These are phyloP conservation scores for Sarcophaga carnaria DNA, from an alignment of 2,888 invertebrate species.

Conservation along the genomic window DNA sequence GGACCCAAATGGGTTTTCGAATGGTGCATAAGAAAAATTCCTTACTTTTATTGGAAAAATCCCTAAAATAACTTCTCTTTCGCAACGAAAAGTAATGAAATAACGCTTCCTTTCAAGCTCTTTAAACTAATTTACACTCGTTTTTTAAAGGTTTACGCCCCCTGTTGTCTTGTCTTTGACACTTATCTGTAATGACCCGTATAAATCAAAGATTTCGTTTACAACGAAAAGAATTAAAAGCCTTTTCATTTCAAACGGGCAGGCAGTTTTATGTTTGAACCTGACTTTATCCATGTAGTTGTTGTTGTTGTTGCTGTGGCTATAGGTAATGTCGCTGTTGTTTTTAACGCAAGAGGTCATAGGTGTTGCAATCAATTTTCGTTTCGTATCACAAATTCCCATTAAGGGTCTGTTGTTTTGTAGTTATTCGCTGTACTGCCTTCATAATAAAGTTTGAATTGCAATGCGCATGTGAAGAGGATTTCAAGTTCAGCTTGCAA, in stretches of 20 bases:
- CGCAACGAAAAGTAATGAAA: too few species aligned
- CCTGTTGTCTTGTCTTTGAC: background rate
- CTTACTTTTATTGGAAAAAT: too few species aligned
- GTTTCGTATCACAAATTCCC: slow-evolving; percentile 47
- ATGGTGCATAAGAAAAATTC: too few species aligned
- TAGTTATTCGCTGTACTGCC: background rate
- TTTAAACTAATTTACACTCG: too few species aligned
- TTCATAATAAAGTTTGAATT: background rate
- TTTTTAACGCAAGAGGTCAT: slow-evolving; percentile 11
- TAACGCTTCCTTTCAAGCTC: too few species aligned
- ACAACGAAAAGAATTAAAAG: background rate
- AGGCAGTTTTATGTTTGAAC: slow-evolving; percentile 34
- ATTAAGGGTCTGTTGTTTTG: slow-evolving; percentile 29
- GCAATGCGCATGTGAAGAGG: background rate
- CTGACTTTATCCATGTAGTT: slow-evolving; percentile 24
- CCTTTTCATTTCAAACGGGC: too few species aligned
- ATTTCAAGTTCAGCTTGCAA: background rate
- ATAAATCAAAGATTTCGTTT: background rate
- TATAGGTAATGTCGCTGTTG: background rate
- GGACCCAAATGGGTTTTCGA: too few species aligned
- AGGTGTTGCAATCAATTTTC: slow-evolving; percentile 56
- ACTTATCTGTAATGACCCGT: background rate
- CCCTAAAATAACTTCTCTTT: too few species aligned
- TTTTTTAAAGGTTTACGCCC: background rate
- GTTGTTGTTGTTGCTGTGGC: background rate